phyloP scores from a whole-genome alignment of 2,888 invertebrate genomes.

The Gasteruption jaculator region DNA sequence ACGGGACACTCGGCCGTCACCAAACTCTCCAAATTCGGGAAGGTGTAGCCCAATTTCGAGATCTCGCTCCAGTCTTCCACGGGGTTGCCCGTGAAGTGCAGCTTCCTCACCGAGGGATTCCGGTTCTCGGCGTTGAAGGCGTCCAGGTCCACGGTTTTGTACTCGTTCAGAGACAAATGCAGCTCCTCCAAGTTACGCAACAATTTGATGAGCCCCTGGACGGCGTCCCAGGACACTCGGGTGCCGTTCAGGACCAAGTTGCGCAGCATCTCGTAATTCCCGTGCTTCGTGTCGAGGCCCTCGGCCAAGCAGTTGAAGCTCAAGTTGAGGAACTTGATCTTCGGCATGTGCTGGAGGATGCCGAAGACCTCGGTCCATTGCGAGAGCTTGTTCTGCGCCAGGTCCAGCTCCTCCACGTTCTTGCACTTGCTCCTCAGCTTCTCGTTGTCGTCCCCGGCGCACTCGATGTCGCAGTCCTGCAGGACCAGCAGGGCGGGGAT shows the following conservation, averaged over 20 bases:
- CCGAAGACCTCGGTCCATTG: constrained; percentile 88
- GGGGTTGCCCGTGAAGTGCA: constrained; percentile 86
- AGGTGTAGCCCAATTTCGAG: constrained; percentile 76
- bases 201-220: constrained; percentile 71
- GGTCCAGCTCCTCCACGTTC: constrained; percentile 88
- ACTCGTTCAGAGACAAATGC: constrained; percentile 88
- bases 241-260: constrained; percentile 86
- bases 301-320: constrained; percentile 83
- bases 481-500: constrained; percentile 82
- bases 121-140: constrained; percentile 47
- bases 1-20: constrained; percentile 85
- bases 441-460: constrained; percentile 78
- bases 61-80: constrained; percentile 79
- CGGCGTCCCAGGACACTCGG: constrained; percentile 78
- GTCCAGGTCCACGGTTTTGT: constrained; percentile 67
- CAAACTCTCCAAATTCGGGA: constrained; percentile 80
- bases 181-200: constrained; percentile 82
- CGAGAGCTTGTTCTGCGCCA: constrained; percentile 86
- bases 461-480: constrained; percentile 87
- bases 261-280: constrained; percentile 51
- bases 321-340: constrained; percentile 84
- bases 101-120: constrained; percentile 68
- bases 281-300: constrained; percentile 57
- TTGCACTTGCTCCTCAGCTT: constrained; percentile 75
- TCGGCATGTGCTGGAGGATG: constrained; percentile 82